Evolutionary conservation across 1,140 invertebrate genomes (phyloP).

Genomic region (Anagrus nilaparvatae): DNA sequence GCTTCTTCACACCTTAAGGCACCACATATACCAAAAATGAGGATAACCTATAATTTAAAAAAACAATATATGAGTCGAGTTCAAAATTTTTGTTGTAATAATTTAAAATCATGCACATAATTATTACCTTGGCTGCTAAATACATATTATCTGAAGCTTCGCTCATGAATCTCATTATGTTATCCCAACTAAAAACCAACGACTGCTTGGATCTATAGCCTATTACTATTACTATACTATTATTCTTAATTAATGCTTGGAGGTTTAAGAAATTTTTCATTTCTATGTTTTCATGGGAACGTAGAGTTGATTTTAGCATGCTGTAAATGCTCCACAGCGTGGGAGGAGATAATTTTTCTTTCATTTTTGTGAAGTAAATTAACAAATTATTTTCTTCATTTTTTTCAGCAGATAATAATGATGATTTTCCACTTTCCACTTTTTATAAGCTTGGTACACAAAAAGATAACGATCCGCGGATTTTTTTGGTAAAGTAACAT

Average conservation of each 20-base stretch:
- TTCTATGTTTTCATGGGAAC: not conserved
- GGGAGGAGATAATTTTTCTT: no score
- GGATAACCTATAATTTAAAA: not conserved
- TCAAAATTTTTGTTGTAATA: not conserved
- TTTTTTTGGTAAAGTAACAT: not conserved
- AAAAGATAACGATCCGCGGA: not conserved
- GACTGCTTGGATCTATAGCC: not conserved
- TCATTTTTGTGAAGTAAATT: no score
- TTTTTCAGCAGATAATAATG: not conserved
- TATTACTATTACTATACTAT: no score
- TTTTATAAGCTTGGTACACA: not conserved
- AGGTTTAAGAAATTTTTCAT: not conserved
- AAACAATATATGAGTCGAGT: not conserved
- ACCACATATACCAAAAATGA: slow-evolving; percentile 2
- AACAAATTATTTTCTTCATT: not conserved
- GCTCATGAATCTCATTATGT: not conserved
- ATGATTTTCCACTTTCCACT: not conserved
- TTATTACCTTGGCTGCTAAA: not conserved
- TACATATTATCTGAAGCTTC: not conserved
- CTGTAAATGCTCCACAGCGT: no score
- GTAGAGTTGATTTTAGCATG: not conserved
- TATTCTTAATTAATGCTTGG: not conserved
- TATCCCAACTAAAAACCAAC: not conserved
- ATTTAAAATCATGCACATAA: not conserved
- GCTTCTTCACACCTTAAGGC: not conserved